phyloP scores from a whole-genome alignment of 2,797 vertebrate genomes.

The Sarcophilus harrisii region DNA sequence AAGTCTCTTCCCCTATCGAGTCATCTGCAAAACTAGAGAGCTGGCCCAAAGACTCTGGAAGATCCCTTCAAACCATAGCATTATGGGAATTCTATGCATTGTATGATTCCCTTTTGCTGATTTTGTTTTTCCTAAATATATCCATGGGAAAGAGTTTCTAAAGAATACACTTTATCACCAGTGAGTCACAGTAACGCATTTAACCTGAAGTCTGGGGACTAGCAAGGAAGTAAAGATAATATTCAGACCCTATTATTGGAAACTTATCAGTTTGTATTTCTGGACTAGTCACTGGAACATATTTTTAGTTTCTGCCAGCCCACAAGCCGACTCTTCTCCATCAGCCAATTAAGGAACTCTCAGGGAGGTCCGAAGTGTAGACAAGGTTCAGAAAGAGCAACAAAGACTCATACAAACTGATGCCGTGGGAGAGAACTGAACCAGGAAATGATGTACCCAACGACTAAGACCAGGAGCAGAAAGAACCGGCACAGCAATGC shows the following conservation, averaged over 20 bases:
- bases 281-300: neutral
- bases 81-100: neutral
- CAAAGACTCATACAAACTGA: neutral
- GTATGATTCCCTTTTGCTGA: neutral
- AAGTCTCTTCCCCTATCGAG: neutral
- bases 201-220: neutral
- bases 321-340: neutral
- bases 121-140: neutral
- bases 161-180: neutral
- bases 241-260: neutral
- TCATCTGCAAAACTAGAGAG: neutral
- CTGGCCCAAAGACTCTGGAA: neutral
- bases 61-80: neutral
- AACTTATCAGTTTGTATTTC: neutral
- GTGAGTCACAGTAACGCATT: neutral
- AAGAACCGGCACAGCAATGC: neutral
- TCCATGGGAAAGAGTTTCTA: neutral
- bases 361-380: neutral
- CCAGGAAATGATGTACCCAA: neutral
- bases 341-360: neutral
- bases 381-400: neutral
- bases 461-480: neutral
- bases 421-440: neutral
- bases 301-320: neutral
- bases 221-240: neutral